Conservation (phyloP, 2,888 invertebrate species). For the Ophraella communa region DNA sequence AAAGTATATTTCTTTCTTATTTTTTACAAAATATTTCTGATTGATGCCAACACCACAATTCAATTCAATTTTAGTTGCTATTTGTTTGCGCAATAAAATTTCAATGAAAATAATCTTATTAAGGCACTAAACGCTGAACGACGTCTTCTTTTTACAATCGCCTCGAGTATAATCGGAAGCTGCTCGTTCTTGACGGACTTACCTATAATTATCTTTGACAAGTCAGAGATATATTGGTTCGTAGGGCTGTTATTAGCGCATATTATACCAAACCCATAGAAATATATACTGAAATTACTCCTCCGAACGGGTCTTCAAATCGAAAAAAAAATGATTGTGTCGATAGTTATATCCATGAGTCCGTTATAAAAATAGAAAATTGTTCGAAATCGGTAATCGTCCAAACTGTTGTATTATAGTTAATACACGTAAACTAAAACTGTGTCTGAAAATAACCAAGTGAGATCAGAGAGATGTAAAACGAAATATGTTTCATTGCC, state of each 20-base stretch:
- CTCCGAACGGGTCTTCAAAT: constrained; percentile 26
- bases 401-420: too few species aligned
- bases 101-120: constrained; percentile 9
- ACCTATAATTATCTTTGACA: constrained; percentile 52
- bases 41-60: too few species aligned
- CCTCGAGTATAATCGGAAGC: constrained; percentile 48
- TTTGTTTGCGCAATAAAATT: constrained; percentile 12
- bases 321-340: constrained; percentile 27
- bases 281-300: constrained; percentile 52
- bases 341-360: constrained; percentile 11
- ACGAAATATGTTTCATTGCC: too few species aligned
- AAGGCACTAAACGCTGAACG: constrained; percentile 19
- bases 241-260: constrained; percentile 49
- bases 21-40: neutral
- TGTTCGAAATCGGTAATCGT: neutral
- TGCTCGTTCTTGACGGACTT: constrained; percentile 47
- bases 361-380: constrained; percentile 4
- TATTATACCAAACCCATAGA: constrained; percentile 48
- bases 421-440: too few species aligned
- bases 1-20: too few species aligned
- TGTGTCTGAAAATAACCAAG: too few species aligned
- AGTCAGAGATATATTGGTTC: constrained; percentile 53
- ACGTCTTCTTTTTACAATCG: constrained; percentile 7
- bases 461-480: too few species aligned
- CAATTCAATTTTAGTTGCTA: constrained; percentile 8